Evolutionary conservation across 2,797 vertebrate species (phyloP).

Genomic region (Schizopygopsis malacanthus): DNA sequence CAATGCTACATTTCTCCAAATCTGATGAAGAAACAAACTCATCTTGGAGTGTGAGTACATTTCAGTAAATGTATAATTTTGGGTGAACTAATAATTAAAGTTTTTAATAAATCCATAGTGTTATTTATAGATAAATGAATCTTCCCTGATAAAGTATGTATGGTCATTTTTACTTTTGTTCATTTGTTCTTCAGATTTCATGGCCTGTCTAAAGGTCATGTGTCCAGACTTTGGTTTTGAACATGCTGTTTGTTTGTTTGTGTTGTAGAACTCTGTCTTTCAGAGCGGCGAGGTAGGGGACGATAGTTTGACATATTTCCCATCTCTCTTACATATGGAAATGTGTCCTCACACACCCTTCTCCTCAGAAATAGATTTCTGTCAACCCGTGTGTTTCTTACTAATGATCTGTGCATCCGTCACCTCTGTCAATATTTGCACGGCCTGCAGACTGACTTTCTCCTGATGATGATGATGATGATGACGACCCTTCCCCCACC

Average conservation of each 20-base stretch:
- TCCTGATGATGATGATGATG: no score
- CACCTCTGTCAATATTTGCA: slow-evolving; percentile 20
- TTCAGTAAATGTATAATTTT: no score
- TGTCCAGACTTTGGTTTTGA: neutral
- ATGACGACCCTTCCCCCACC: neutral
- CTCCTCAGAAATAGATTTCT: neutral
- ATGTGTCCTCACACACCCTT: slow-evolving; percentile 33
- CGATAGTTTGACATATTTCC: slow-evolving; percentile 53
- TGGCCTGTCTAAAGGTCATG: neutral
- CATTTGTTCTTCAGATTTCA: neutral
- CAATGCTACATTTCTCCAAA: no score
- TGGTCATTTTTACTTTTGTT: neutral
- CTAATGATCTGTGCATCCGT: slow-evolving; percentile 20
- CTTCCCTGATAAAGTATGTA: neutral
- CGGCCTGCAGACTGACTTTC: slow-evolving; percentile 11
- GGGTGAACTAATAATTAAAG: no score
- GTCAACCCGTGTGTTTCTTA: neutral
- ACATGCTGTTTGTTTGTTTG: slow-evolving; percentile 40
- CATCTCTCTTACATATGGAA: slow-evolving; percentile 8
- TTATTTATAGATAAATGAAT: neutral
- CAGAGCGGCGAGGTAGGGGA: slow-evolving; percentile 81
- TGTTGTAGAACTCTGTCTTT: slow-evolving; percentile 82
- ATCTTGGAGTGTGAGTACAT: neutral
- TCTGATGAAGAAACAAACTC: neutral
- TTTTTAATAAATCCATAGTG: no score